Base-by-base conservation (phyloP, 2,888 invertebrate genomes). In the Amphipoea lucens region DNA sequence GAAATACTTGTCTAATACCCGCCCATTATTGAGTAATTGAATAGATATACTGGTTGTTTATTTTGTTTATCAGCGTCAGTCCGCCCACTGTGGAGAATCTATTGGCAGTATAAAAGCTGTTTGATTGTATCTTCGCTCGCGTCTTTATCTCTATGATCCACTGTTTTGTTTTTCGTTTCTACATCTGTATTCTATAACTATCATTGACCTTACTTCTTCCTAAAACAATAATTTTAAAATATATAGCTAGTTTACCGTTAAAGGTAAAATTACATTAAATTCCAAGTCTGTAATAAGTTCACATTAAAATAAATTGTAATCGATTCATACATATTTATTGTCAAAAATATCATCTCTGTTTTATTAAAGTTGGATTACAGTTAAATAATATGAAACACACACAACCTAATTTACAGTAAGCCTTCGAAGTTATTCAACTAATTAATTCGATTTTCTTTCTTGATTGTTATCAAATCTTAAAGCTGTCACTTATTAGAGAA, bases 381-480 rank as follows among this genome's bases (percentile, higher is more conserved):
- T 79, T 79, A 51, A 76, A 63, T 72, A 29, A 57, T 1, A 77
- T 80, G 48, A 66, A 84, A 78, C 70, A 79, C 60, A 78, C 70
- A 79, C 60, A 79, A 80, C 71, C 69, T 51, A 67, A 85, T 78
- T 60, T 74, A 76, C 76, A 66, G 57, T 72, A 57, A 76, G 74
- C 57, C 76, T 82, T 86, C 78, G 75, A 74, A 83, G 75, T 57
- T 79, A 72, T 85, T 79, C 67, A 74, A 75, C 66, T 87, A 88
- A 89, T 91, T 87, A 84, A 90, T 86, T 89, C 45, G 36, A 86
- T 81, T 79, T 73, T 83, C 67, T 82, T 84, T 82, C 79, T 87
- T 84, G 86, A 85, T 88, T 84, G 78, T 84, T 88, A 87, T 88
- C 85, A 86, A 90, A 87, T 78, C 82, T 87, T 75, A 84, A 83